Evolutionary conservation across 2,888 invertebrate genomes (phyloP).

Genomic region (Apotomis capreana): DNA sequence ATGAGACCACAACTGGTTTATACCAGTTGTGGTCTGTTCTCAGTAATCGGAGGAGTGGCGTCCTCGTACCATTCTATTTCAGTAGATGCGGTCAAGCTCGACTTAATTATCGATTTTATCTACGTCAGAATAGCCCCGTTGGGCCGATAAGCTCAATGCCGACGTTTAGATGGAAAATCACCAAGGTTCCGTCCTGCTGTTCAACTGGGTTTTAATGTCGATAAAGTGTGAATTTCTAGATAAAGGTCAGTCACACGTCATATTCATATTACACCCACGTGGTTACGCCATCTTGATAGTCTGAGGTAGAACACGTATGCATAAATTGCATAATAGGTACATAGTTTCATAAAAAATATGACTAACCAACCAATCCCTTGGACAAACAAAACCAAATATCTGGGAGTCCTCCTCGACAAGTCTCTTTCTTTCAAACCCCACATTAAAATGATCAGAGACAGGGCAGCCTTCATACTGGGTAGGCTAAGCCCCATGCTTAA

Average conservation of each 20-base stretch:
- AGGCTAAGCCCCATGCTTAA: no score
- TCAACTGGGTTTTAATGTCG: neutral
- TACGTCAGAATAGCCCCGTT: conserved; percentile 35
- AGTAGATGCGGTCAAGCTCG: conserved; percentile 40
- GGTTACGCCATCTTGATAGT: neutral
- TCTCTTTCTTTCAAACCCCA: no score
- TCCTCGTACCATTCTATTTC: conserved; percentile 23
- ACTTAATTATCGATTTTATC: conserved; percentile 42
- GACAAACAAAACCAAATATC: no score
- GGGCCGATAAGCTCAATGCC: conserved; percentile 39
- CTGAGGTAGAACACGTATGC: conserved; percentile 3
- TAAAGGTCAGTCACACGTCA: conserved; percentile 11
- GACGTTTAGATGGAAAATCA: conserved; percentile 40
- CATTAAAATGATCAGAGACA: no score
- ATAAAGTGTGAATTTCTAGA: conserved; percentile 20
- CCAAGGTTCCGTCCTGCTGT: conserved; percentile 30
- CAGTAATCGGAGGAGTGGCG: conserved; percentile 3
- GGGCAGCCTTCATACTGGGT: no score
- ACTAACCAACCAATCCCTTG: no score
- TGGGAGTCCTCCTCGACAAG: no score
- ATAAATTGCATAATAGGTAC: neutral
- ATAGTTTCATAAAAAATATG: neutral
- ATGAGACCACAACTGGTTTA: no score
- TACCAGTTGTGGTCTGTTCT: neutral
- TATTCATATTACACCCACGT: neutral